These are phyloP conservation scores for Ashinkailepas kermadecensis DNA, from an alignment of 2,888 invertebrate genomes.

Conservation along the genomic window DNA sequence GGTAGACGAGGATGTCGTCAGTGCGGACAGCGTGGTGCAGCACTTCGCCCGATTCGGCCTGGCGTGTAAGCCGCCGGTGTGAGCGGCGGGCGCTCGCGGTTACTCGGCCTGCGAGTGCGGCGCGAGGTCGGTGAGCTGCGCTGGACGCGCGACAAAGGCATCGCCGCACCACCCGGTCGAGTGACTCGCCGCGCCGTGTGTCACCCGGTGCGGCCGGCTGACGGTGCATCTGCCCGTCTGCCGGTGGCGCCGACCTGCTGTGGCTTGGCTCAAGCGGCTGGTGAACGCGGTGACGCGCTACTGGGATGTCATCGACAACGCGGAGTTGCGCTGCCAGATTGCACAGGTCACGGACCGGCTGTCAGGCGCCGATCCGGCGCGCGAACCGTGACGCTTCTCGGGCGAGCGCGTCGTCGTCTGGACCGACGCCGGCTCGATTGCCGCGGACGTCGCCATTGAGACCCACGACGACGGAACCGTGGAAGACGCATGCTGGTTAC, in stretches of 20 bases:
- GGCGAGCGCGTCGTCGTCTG: background rate
- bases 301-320: background rate
- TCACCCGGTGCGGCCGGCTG: constrained; percentile 20
- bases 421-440: constrained; percentile 10
- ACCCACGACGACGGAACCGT: background rate
- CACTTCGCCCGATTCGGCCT: constrained; percentile 23
- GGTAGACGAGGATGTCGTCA: constrained; percentile 25
- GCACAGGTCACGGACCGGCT: background rate
- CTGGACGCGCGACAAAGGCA: constrained; percentile 16
- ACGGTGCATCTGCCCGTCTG: constrained; percentile 17
- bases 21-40: background rate
- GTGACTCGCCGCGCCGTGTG: constrained; percentile 23
- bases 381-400: background rate
- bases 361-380: background rate
- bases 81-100: background rate
- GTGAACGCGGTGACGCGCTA: background rate
- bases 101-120: constrained; percentile 11
- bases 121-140: background rate
- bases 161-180: constrained; percentile 1
- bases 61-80: constrained; percentile 4
- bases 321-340: background rate
- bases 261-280: constrained; percentile 14
- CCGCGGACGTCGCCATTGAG: background rate
- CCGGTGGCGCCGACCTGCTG: constrained; percentile 23
- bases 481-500: constrained; percentile 18